phyloP scores from a whole-genome alignment of 2,797 vertebrate species.

The Brachyalestes nurse region DNA sequence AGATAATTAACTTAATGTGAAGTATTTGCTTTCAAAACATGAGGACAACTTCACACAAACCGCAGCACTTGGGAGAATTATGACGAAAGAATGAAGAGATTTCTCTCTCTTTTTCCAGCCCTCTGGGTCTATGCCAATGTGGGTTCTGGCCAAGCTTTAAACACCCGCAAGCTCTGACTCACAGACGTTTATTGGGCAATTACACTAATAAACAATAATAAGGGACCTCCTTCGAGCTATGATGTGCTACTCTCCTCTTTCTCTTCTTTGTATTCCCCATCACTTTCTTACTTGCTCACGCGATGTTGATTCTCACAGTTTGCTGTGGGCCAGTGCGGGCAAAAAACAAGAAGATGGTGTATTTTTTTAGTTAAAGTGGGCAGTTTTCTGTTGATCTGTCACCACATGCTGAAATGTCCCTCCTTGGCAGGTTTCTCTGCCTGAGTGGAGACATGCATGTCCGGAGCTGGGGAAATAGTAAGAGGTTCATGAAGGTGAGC shows the following conservation, averaged over 20 bases:
- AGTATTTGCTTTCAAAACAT: slow-evolving; percentile 56
- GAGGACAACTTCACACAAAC: slow-evolving; percentile 28
- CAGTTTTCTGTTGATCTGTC: neutral
- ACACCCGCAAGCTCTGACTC: slow-evolving; percentile 48
- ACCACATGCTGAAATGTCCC: neutral
- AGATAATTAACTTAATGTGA: slow-evolving; percentile 60
- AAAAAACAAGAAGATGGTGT: neutral
- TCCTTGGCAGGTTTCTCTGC: neutral
- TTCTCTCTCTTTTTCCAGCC: slow-evolving; percentile 14
- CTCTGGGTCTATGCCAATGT: slow-evolving; percentile 54
- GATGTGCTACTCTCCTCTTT: slow-evolving; percentile 10
- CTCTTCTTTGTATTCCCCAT: neutral
- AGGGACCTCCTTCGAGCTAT: slow-evolving; percentile 38
- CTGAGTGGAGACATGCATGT: neutral
- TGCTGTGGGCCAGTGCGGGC: neutral
- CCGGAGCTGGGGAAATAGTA: neutral
- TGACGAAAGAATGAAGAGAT: slow-evolving; percentile 44
- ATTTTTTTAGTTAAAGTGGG: neutral
- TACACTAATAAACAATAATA: slow-evolving; percentile 59
- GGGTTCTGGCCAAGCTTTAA: slow-evolving; percentile 56
- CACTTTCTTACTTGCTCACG: slow-evolving; percentile 6
- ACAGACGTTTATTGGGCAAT: slow-evolving; percentile 53
- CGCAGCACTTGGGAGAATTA: slow-evolving; percentile 37
- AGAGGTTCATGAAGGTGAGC: too few species aligned
- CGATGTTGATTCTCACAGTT: slow-evolving; percentile 8